A percentile compares a stretch with the other conserved stretches of the same genome.
phyloP scores from a whole-genome alignment of 2,797 vertebrate species.

The Pipistrellus pygmaeus region DNA sequence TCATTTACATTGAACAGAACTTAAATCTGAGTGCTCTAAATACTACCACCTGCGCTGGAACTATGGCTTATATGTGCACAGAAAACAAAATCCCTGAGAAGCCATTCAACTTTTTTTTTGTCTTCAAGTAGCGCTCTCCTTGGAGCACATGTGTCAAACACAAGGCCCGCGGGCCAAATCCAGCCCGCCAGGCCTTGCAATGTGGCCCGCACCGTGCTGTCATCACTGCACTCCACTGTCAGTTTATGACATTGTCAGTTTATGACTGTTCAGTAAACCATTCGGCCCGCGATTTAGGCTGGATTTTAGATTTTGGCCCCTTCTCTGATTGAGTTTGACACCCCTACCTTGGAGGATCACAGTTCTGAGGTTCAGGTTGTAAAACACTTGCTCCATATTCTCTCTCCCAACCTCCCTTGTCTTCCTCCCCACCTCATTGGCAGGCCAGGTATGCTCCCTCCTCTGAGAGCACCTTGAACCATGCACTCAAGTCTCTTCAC shows the following conservation, averaged over 20 bases:
- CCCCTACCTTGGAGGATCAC: constrained; percentile 77
- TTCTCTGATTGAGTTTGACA: too few species aligned
- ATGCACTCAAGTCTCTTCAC: constrained; percentile 1
- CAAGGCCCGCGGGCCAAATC: too few species aligned
- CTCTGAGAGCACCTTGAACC: not conserved
- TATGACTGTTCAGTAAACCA: too few species aligned
- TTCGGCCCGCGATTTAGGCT: too few species aligned
- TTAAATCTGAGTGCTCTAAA: constrained; percentile 80
- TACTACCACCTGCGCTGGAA: constrained; percentile 71
- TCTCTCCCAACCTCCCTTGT: not conserved
- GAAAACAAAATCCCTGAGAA: constrained; percentile 86
- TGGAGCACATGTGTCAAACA: too few species aligned
- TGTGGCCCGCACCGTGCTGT: too few species aligned
- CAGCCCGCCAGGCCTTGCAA: too few species aligned
- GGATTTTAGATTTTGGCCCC: too few species aligned
- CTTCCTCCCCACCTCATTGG: not conserved
- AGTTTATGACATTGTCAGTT: too few species aligned
- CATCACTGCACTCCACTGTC: too few species aligned
- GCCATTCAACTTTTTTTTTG: constrained; percentile 75
- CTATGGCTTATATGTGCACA: constrained; percentile 84
- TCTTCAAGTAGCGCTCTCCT: constrained; percentile 75
- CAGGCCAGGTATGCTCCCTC: not conserved
- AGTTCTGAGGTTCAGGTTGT: constrained; percentile 84
- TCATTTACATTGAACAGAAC: constrained; percentile 82
- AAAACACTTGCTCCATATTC: constrained; percentile 77